Base-by-base conservation (phyloP, 2,888 invertebrate species). In the Acrocyrtus sp. region DNA sequence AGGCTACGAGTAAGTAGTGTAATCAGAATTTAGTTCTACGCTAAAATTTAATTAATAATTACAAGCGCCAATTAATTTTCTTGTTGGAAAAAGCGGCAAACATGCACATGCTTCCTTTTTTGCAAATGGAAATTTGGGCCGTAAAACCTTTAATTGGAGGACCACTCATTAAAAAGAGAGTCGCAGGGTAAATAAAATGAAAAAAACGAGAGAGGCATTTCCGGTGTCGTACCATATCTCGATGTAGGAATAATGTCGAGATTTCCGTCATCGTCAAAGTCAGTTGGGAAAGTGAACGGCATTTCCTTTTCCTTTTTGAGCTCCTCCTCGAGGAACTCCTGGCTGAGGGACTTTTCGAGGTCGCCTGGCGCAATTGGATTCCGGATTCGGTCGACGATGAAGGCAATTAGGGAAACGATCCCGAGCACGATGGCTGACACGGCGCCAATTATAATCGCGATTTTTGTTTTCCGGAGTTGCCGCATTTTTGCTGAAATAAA, bases 401-500 rank as follows among this genome's bases (percentile, higher is more conserved):
- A 81, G 51, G 78, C 78, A 78, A 80, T 78, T 74, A 81, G 76
- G 17, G 81, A 76, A 27, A 80, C 61, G 51, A 76, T 15, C 10
- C 78, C 72, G 26, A 81, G 72, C 29, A 74, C 68, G 24, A 79
- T 70, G 19, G 81, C 81, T 24, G 81, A 78, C 26, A 68, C 78
- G 0, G 78, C 75, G 26, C 81, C 81, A 45, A 80, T 78, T 60
- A 81, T 81, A 43, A 81, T 79, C 21, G 81, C 81, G 39, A 81
- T 80, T 66, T 79, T 81, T 51, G 81, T 80, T 56, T 78, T 81
- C 74, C 79, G 75, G 65, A 81, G 77, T 53, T 81, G 79, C 60
- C 80, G 80, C 72, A 76, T 76, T 80, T 81, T 81, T 39, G 81
- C 81, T 80, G 67, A n/a, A n/a, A n/a, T n/a, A n/a, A n/a, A n/a